Evolutionary conservation across 2,888 invertebrate genomes (phyloP).

Genomic region (Tetrapedia diversipes): DNA sequence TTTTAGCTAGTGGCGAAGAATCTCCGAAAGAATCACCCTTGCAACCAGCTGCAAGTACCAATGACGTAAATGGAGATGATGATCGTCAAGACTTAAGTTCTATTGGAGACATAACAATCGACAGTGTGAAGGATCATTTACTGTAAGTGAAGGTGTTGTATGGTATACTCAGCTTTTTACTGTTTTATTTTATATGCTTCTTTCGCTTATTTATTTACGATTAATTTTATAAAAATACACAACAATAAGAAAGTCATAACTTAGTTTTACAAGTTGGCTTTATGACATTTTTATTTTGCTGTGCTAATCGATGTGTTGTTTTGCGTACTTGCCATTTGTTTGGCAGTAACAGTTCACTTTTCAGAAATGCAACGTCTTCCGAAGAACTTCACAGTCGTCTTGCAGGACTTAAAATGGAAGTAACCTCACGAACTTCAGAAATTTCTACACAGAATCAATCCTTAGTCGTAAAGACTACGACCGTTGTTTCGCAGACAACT

Average conservation of each 20-base stretch:
- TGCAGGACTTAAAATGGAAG: constrained; percentile 81
- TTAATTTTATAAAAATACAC: constrained; percentile 16
- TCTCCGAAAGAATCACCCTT: constrained; percentile 77
- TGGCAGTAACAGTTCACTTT: constrained; percentile 82
- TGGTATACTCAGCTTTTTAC: constrained; percentile 33
- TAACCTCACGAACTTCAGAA: constrained; percentile 81
- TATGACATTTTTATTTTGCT: constrained; percentile 46
- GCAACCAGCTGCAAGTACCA: constrained; percentile 77
- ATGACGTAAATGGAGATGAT: constrained; percentile 83
- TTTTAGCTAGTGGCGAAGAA: constrained; percentile 79
- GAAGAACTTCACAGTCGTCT: constrained; percentile 80
- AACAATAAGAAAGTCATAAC: not conserved
- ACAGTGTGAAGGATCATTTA: constrained; percentile 96
- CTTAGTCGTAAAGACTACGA: constrained; percentile 78
- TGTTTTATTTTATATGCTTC: constrained; percentile 48
- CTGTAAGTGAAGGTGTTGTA: constrained; percentile 75
- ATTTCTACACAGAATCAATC: constrained; percentile 81
- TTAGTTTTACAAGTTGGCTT: constrained; percentile 12
- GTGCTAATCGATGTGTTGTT: constrained; percentile 52
- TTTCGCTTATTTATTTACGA: constrained; percentile 28
- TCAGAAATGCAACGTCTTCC: constrained; percentile 81
- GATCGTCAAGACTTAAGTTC: constrained; percentile 85
- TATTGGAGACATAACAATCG: constrained; percentile 95
- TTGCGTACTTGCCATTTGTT: constrained; percentile 67
- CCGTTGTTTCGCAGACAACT: constrained; percentile 79